phyloP scores from a whole-genome alignment of 2,888 invertebrate genomes.

The Lasioglossum morio region DNA sequence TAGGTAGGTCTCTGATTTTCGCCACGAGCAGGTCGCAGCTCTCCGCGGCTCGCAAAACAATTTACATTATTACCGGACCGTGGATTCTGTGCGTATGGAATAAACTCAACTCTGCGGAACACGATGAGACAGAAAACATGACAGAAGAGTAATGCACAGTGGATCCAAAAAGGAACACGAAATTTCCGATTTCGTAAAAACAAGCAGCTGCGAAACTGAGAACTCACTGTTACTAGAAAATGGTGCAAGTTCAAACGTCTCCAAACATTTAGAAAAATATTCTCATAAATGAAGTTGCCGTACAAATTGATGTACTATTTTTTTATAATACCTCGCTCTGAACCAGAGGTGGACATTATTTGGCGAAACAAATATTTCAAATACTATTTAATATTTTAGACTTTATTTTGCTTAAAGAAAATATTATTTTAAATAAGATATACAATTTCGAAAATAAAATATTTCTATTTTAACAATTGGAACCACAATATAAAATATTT shows the following conservation, averaged over 20 bases:
- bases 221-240: neutral
- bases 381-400: too few relatives aligned
- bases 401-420: too few relatives aligned
- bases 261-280: neutral
- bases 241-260: neutral
- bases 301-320: too few relatives aligned
- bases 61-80: neutral
- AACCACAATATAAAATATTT: too few relatives aligned
- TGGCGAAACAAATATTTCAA: too few relatives aligned
- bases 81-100: neutral
- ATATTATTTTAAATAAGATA: too few relatives aligned
- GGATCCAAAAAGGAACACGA: neutral
- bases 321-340: too few relatives aligned
- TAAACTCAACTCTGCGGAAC: neutral
- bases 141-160: neutral
- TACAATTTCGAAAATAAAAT: too few relatives aligned
- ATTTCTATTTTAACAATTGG: too few relatives aligned
- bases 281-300: too few relatives aligned
- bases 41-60: neutral
- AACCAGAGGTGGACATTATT: too few relatives aligned
- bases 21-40: neutral
- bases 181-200: too few relatives aligned
- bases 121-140: neutral
- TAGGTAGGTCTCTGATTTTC: constrained; percentile 86
- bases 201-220: neutral